Conservation (phyloP, 2,113 vertebrate genomes). For the Thamnaconus septentrionalis region DNA sequence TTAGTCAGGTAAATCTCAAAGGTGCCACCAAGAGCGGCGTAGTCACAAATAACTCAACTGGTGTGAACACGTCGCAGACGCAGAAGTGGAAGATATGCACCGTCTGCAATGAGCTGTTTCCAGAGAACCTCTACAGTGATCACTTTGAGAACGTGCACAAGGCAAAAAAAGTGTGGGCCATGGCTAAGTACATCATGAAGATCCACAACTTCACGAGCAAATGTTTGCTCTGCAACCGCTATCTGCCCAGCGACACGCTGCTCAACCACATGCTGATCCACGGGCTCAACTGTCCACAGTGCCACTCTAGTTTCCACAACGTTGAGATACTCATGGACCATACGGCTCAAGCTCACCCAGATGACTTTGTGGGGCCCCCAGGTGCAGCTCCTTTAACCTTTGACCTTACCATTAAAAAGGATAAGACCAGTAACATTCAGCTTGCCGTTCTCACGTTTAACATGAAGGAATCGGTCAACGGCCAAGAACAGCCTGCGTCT, state of each 20-base stretch:
- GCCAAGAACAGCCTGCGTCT: conserved; percentile 83
- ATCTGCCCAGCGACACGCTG: conserved; percentile 92
- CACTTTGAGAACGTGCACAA: conserved; percentile 98
- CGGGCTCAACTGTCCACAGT: conserved; percentile 94
- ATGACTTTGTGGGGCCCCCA: conserved; percentile 87
- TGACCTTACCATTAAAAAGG: conserved; percentile 92
- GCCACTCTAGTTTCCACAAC: conserved; percentile 92
- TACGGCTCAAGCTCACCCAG: conserved; percentile 84
- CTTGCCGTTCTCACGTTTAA: conserved; percentile 95
- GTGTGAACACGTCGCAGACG: conserved; percentile 83
- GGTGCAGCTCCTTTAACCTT: conserved; percentile 92
- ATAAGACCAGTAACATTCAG: conserved; percentile 91
- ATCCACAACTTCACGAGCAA: conserved; percentile 99
- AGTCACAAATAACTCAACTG: conserved; percentile 45
- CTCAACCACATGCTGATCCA: conserved; percentile 99
- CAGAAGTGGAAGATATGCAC: conserved; percentile 99
- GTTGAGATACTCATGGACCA: conserved; percentile 96
- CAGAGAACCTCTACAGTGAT: conserved; percentile 93
- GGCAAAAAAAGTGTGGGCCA: conserved; percentile 92
- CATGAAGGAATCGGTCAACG: conserved; percentile 82
- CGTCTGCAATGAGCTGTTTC: conserved; percentile 97
- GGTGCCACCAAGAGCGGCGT: conserved; percentile 69
- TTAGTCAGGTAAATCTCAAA: conserved; percentile 76
- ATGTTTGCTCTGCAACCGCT: conserved; percentile 97
- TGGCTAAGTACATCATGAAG: conserved; percentile 98